Conservation (phyloP, 2,113 vertebrate species). For the Cavia aperea region DNA sequence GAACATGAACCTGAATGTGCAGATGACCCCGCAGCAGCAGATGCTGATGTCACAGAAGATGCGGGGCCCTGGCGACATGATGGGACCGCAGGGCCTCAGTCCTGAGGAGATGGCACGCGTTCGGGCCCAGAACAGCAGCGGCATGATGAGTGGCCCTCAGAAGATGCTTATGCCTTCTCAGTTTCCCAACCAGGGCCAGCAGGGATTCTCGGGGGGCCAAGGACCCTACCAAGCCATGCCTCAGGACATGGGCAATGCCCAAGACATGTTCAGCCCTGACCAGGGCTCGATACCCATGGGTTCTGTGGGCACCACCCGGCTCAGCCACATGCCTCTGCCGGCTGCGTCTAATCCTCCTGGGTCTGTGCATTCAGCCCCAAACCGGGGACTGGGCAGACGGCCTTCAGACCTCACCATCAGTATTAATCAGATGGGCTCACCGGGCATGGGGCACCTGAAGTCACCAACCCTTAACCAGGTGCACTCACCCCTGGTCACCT, state of each 20-base stretch:
- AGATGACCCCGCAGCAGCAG: constrained; percentile 88
- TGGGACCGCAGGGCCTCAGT: constrained; percentile 79
- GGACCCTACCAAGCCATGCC: constrained; percentile 80
- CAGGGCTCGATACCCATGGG: constrained; percentile 78
- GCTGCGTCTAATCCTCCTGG: constrained; percentile 67
- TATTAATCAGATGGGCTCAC: constrained; percentile 87
- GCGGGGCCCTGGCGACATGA: constrained; percentile 79
- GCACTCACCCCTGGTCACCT: constrained; percentile 87
- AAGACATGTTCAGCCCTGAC: constrained; percentile 87
- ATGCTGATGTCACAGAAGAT: constrained; percentile 91
- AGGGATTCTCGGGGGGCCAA: constrained; percentile 80
- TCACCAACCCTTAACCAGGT: constrained; percentile 91
- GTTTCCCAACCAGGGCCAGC: constrained; percentile 83
- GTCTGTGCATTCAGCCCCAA: constrained; percentile 76
- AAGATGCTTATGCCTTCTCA: constrained; percentile 86
- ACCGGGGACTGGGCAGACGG: constrained; percentile 81
- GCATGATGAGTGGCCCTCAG: constrained; percentile 76
- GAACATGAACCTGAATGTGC: constrained; percentile 87
- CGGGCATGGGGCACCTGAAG: constrained; percentile 88
- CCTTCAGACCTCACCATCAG: constrained; percentile 89
- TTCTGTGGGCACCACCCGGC: constrained; percentile 80
- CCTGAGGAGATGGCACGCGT: constrained; percentile 85
- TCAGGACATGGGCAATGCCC: constrained; percentile 78
- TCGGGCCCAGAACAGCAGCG: constrained; percentile 83
- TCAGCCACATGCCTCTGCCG: constrained; percentile 89